Percentiles rank a stretch among this genome's conserved stretches.
Conservation (phyloP, 2,888 invertebrate genomes). For the Isoperla grammatica region DNA sequence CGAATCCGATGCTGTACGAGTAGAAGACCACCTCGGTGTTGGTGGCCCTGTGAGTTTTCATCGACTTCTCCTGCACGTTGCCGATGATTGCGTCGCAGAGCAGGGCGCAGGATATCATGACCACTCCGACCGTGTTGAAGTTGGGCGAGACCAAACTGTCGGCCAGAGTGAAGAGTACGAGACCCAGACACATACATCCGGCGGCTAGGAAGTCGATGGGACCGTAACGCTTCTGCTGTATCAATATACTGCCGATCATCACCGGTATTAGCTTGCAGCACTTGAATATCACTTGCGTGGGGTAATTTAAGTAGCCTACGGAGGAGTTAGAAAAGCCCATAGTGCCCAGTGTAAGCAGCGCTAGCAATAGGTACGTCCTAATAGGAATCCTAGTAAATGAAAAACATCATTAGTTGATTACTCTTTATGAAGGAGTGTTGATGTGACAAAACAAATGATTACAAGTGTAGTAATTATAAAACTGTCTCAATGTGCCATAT, state of each 20-base stretch:
- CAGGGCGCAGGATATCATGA: slow-evolving; percentile 76
- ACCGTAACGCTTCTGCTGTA: slow-evolving; percentile 83
- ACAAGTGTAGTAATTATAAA: no score
- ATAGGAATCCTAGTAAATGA: slow-evolving; percentile 66
- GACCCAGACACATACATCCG: slow-evolving; percentile 77
- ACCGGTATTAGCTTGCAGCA: slow-evolving; percentile 97
- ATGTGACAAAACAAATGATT: no score
- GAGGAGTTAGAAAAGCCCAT: slow-evolving; percentile 96
- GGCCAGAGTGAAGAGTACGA: slow-evolving; percentile 87
- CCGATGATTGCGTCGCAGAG: slow-evolving; percentile 94
- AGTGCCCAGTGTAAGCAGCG: slow-evolving; percentile 84
- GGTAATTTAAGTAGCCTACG: slow-evolving; percentile 91
- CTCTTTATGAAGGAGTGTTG: no score
- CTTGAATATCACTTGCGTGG: slow-evolving; percentile 95
- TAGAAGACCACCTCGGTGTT: slow-evolving; percentile 91
- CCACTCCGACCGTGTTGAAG: slow-evolving; percentile 58
- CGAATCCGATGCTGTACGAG: slow-evolving; percentile 83
- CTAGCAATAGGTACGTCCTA: slow-evolving; percentile 71
- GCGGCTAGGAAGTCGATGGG: slow-evolving; percentile 80
- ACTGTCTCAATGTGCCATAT: no score
- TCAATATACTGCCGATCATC: slow-evolving; percentile 86
- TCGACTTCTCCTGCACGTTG: slow-evolving; percentile 93
- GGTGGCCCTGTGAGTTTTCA: slow-evolving; percentile 75
- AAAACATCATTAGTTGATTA: background rate
- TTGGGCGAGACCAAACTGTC: slow-evolving; percentile 53